Base-by-base conservation (phyloP, 2,797 vertebrate species). In the Anguilla megastoma region DNA sequence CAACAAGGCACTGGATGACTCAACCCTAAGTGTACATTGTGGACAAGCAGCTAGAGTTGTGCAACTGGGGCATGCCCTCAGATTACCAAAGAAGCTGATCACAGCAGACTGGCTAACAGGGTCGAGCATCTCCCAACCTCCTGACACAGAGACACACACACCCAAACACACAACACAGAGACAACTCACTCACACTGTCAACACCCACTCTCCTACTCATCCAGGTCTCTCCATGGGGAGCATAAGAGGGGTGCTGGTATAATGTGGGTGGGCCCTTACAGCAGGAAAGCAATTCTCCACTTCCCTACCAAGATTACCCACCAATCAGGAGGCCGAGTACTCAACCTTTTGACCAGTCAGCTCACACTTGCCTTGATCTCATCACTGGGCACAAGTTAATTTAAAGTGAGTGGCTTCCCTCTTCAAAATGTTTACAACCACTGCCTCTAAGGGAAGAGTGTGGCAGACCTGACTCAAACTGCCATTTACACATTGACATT, bases 191-290 rank as follows among this genome's bases (percentile, higher is more conserved):
- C 58, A 91, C 91, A 93, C 50, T 94, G 92, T 91, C 91, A 89
- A 90, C 92, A 91, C 84, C 88, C 50, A 69, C 84, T 83, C 60
- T 71, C 27, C 21, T 87, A 86, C 88, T 87, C 85, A 2, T 2
- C 3, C 71, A 52, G 12, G 24, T 41, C 76, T 87, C 91, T 94
- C 27, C 12, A 45, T 91, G 85, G 85, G 74, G 74, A 89, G 27
- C 30, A 54, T 76, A 8, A 74, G 90, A 87, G 89, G 90, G 82
- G 90, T 89, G 85, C 93, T 90, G 27, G n/a, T 90, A 94, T 89
- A 87, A 87, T 98, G 93, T 98, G 0, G 96, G 94, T 97, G 97
- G 95, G 96, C 96, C 97, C 97, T 98, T 98, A 99, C 97, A 99
- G 97, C 76, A 91, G 92, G 93, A 94, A 90, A 90, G 93, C 91